Conservation (phyloP, 2,113 vertebrate species). For the Sorex fumeus region DNA sequence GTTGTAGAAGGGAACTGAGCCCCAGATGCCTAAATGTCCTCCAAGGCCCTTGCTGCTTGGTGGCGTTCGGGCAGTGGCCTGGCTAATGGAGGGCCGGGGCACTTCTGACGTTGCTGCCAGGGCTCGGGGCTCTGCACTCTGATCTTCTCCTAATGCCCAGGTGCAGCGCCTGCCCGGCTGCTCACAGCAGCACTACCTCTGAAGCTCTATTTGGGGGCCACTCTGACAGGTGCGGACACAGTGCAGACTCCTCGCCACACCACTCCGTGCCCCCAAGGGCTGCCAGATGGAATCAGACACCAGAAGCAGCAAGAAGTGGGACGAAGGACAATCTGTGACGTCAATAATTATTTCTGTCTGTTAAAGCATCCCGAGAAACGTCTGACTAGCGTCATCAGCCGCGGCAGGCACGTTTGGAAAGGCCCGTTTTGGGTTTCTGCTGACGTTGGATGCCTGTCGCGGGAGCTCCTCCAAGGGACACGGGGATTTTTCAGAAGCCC, state of each 20-base stretch:
- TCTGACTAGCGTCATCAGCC: neutral
- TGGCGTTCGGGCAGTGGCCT: neutral
- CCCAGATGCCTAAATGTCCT: constrained; percentile 41
- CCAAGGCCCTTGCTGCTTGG: constrained; percentile 15
- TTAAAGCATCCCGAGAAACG: neutral
- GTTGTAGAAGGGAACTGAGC: constrained; percentile 79
- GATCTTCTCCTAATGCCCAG: neutral
- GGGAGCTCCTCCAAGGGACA: neutral
- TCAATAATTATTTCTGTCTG: neutral
- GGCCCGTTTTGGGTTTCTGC: neutral
- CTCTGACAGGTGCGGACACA: too few relatives aligned
- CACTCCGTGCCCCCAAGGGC: neutral
- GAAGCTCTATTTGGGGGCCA: neutral
- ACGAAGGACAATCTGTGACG: neutral
- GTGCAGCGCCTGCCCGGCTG: neutral
- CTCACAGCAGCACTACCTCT: neutral
- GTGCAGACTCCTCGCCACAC: fast-evolving
- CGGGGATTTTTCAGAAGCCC: neutral
- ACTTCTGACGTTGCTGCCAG: neutral
- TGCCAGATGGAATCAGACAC: neutral
- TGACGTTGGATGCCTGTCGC: neutral
- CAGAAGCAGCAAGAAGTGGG: neutral
- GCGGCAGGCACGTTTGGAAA: neutral
- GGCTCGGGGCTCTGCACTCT: neutral
- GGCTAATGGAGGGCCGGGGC: neutral